Conservation (phyloP, 2,888 invertebrate genomes). For the Alloplasta piceator region DNA sequence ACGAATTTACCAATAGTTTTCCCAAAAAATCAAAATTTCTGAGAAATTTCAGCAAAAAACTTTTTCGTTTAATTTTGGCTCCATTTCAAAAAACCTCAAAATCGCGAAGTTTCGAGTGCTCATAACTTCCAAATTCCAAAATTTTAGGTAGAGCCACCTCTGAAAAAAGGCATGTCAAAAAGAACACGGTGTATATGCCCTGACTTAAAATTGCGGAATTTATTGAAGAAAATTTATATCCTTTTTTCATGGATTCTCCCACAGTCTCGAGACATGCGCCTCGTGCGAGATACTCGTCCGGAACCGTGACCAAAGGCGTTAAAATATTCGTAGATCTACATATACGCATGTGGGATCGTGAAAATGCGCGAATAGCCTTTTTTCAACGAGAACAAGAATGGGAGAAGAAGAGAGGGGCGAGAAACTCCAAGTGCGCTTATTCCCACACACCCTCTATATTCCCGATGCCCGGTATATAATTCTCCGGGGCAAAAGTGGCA, state of each 20-base stretch:
- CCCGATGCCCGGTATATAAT: conserved; percentile 64
- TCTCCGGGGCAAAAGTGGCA: conserved; percentile 52
- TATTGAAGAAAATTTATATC: conserved; percentile 7
- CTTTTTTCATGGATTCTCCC: conserved; percentile 22
- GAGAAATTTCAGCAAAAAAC: too few relatives aligned
- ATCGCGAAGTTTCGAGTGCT: too few relatives aligned
- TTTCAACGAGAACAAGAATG: conserved; percentile 30
- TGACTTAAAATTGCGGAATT: conserved; percentile 10
- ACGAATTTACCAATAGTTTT: too few relatives aligned
- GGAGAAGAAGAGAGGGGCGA: conserved; percentile 34
- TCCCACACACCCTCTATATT: conserved; percentile 68
- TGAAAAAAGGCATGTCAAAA: too few relatives aligned
- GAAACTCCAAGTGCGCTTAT: conserved; percentile 61
- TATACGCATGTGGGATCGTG: conserved; percentile 49
- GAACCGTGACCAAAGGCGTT: conserved; percentile 13
- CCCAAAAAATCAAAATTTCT: too few relatives aligned
- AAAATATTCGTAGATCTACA: conserved; percentile 58
- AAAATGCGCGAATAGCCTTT: conserved; percentile 55
- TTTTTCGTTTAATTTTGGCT: too few relatives aligned
- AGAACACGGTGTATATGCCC: too few relatives aligned
- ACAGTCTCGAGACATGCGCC: conserved; percentile 30
- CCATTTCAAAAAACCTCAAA: too few relatives aligned
- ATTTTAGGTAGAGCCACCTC: too few relatives aligned
- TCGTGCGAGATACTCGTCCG: background rate
- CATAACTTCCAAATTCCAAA: too few relatives aligned